A percentile compares a stretch with the other conserved stretches of the same genome.
Conservation (phyloP, 2,888 invertebrate species). For the Polymixis lichenea region DNA sequence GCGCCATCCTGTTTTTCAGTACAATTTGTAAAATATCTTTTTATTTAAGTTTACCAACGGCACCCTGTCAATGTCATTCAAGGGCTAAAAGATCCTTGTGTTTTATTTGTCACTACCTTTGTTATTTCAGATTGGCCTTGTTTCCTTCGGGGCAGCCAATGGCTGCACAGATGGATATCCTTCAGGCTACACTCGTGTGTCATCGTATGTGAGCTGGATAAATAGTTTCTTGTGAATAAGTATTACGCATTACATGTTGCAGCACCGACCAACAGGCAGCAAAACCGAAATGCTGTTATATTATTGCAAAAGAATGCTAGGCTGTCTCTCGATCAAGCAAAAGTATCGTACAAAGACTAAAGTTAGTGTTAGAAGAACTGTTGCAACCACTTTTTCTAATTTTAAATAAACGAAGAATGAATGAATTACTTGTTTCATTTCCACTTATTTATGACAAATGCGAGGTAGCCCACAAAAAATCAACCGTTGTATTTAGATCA, state of each 20-base stretch:
- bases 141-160: slow-evolving; percentile 43
- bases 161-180: slow-evolving; percentile 47
- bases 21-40: not conserved
- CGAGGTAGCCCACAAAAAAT: too few species aligned
- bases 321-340: not conserved
- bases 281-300: not conserved
- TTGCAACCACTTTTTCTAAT: not conserved
- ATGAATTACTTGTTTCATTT: not conserved
- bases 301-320: not conserved
- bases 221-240: slow-evolving; percentile 28
- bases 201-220: slow-evolving; percentile 55
- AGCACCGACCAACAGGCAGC: not conserved
- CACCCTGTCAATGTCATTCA: not conserved
- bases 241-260: not conserved
- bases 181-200: slow-evolving; percentile 51
- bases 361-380: not conserved
- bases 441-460: too few species aligned
- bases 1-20: not conserved
- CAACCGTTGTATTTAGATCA: too few species aligned
- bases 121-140: slow-evolving; percentile 60
- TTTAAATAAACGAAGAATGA: slow-evolving; percentile 1
- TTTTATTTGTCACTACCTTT: not conserved
- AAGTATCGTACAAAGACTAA: not conserved
- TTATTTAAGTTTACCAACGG: not conserved
- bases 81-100: not conserved